A percentile compares a stretch with the other conserved stretches of the same genome.
These are phyloP conservation scores for Thereva nobilitata DNA, from an alignment of 2,888 invertebrate species.

Conservation along the genomic window DNA sequence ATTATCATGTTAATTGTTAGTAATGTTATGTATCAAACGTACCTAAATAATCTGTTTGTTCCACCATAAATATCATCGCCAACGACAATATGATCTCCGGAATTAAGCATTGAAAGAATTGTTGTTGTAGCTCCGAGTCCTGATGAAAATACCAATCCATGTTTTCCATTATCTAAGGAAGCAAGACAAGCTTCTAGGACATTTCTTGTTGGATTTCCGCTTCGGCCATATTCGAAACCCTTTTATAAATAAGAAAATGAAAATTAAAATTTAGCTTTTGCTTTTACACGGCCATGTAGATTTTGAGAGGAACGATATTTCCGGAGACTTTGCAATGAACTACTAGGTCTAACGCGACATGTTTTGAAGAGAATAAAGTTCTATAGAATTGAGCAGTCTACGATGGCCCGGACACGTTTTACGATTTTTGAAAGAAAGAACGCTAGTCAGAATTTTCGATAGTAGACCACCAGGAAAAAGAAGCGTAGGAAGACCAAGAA, in stretches of 20 bases:
- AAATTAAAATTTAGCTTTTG: not conserved
- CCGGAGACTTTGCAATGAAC: no score
- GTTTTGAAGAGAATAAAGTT: no score
- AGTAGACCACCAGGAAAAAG: no score
- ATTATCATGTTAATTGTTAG: not conserved
- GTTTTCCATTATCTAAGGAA: conserved; percentile 84
- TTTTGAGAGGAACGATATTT: no score
- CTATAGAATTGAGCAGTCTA: no score
- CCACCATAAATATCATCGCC: conserved; percentile 96
- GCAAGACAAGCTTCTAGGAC: conserved; percentile 89
- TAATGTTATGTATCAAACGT: conserved; percentile 51
- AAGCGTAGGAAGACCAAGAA: no score
- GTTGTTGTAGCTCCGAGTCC: conserved; percentile 87
- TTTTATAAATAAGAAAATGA: conserved; percentile 50
- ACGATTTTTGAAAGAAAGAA: no score
- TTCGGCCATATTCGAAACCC: conserved; percentile 91
- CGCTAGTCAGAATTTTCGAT: no score
- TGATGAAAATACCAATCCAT: conserved; percentile 83
- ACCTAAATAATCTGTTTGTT: conserved; percentile 76
- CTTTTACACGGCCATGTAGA: not conserved
- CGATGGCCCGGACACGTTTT: no score
- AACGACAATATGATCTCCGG: conserved; percentile 88
- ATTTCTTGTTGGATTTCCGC: conserved; percentile 92
- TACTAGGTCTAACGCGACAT: no score
- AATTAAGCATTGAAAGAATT: conserved; percentile 72